These are phyloP conservation scores for Protonemura montana DNA, from an alignment of 2,888 invertebrate species.

Conservation along the genomic window DNA sequence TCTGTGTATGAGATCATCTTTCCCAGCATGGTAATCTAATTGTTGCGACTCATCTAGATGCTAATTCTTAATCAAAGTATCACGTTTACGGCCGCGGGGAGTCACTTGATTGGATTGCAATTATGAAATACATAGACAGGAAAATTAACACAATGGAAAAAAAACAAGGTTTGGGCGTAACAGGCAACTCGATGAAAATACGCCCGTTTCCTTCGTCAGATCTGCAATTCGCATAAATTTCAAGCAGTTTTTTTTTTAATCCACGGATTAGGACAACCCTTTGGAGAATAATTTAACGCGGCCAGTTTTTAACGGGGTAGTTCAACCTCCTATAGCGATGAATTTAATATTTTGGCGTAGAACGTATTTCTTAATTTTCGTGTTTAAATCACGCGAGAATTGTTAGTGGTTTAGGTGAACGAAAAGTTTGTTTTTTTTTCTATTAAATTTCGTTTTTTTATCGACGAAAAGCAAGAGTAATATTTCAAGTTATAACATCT, in stretches of 20 bases:
- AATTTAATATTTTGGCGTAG: background rate
- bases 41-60: conserved; percentile 22
- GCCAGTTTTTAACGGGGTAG: background rate
- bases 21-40: background rate
- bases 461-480: background rate
- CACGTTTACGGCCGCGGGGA: background rate
- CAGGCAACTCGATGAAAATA: background rate
- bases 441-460: background rate
- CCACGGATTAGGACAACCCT: background rate
- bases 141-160: background rate
- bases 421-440: background rate
- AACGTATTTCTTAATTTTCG: conserved; percentile 7
- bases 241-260: background rate
- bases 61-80: conserved; percentile 17
- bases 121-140: background rate
- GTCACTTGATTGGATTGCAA: background rate
- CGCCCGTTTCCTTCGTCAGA: background rate
- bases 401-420: background rate
- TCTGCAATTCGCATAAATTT: background rate
- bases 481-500: background rate
- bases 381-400: background rate
- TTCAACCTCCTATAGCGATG: background rate
- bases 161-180: conserved; percentile 7
- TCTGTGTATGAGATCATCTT: background rate
- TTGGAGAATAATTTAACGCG: background rate